Evolutionary conservation across 2,888 invertebrate species (phyloP), one percentile per base, ranked within the genome.

Genomic region (Bembecia ichneumoniformis): DNA sequence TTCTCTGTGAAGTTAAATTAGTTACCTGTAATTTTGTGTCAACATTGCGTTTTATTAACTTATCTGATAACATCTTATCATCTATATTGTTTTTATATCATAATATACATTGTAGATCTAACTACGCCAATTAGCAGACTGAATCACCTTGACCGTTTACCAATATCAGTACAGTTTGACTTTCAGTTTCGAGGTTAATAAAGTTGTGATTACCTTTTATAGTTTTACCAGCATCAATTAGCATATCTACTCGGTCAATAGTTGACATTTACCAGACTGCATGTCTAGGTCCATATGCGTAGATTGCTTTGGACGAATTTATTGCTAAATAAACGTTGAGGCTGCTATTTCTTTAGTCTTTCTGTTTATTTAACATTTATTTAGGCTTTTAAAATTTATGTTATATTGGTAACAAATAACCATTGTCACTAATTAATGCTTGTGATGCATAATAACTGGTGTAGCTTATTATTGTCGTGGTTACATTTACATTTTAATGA

Each of bases 121-220:
- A 40, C 5, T 14, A n/a, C 40, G 14, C 40, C 40, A 40, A 13
- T 13, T 40, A 40, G 11, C 16, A 64, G 59, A 73, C 72, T 58
- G 60, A 72, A 71, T 71, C 61, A 72, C 82, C 82, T 83, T 84
- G 83, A 80, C 82, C 81, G 68, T 74, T 70, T 69, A 60, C 58
- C 62, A 56, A 58, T 66, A 61, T 61, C 63, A 63, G 64, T 67
- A 63, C 62, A 66, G 67, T 61, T 63, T 62, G 68, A 77, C 80
- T 82, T 82, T 81, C 77, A 66, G 69, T 76, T 75, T 71, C 75
- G 76, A 83, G 78, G 79, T 75, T 76, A 64, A 67, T 68, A 60
- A 63, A 66, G 70, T 75, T 68, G 66, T 69, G 66, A 58, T 53
- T 57, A 59, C 63, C 68, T 68, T 71, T 60, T 66, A 64, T 57